These are phyloP conservation scores for Sprattus sprattus DNA, from an alignment of 2,113 vertebrate genomes.

Conservation along the genomic window DNA sequence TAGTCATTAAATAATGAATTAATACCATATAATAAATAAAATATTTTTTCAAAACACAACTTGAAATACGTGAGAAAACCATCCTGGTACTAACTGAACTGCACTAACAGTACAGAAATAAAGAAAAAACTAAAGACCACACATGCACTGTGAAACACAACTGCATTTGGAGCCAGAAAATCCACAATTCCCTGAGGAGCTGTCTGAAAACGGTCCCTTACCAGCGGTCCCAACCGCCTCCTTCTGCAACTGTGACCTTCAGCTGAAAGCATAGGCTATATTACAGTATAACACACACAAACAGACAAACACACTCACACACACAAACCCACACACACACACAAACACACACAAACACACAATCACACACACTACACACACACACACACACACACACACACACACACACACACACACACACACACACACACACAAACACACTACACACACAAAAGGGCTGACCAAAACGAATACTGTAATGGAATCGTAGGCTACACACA, in stretches of 20 bases:
- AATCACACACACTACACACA: not conserved
- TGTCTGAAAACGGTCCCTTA: not conserved
- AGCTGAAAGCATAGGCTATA: not conserved
- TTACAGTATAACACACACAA: not conserved
- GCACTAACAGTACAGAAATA: not conserved
- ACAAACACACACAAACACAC: not conserved
- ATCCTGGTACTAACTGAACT: not conserved
- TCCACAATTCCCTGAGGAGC: not conserved
- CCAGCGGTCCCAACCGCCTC: not conserved
- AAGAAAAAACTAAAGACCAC: not conserved
- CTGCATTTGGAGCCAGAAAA: not conserved
- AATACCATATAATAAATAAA: not conserved
- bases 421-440: slow-evolving; percentile 20
- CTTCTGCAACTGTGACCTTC: not conserved
- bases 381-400: slow-evolving; percentile 26
- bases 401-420: slow-evolving; percentile 8
- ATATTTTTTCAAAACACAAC: not conserved
- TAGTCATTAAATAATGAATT: not conserved
- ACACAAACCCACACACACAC: not conserved
- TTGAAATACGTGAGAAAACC: not conserved
- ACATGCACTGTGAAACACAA: not conserved
- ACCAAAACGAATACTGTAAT: not conserved
- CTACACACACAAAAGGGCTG: not conserved
- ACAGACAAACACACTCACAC: slow-evolving; percentile 27
- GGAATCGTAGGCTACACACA: slow-evolving; percentile 15